A percentile compares a stretch with the other conserved stretches of the same genome.
These are phyloP conservation scores for Acyrthosiphon pisum DNA, from an alignment of 1,140 invertebrate genomes.

Conservation along the genomic window DNA sequence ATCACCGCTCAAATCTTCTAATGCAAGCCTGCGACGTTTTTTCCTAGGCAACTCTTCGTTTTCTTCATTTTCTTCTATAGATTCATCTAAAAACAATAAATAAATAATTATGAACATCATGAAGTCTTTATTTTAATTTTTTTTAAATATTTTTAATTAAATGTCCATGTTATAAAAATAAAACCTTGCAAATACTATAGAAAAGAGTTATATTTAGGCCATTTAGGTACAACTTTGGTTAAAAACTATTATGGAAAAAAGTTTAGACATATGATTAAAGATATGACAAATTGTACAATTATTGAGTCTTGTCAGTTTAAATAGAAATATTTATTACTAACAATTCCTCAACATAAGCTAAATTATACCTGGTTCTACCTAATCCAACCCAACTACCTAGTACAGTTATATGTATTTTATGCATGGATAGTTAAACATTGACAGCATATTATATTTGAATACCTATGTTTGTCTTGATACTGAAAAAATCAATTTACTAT, in stretches of 20 bases:
- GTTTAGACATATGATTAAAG: not conserved
- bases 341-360: too few relatives aligned
- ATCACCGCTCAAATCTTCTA: slow-evolving; percentile 47
- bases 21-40: slow-evolving; percentile 34
- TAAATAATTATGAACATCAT: not conserved
- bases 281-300: not conserved
- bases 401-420: too few relatives aligned
- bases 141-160: not conserved
- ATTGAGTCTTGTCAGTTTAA: not conserved
- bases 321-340: too few relatives aligned
- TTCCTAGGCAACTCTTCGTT: slow-evolving; percentile 27
- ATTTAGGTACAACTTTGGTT: not conserved
- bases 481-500: too few relatives aligned
- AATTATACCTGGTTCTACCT: too few relatives aligned
- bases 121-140: too few relatives aligned
- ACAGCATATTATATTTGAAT: too few relatives aligned
- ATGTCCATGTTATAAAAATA: not conserved
- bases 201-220: not conserved
- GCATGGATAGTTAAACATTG: too few relatives aligned
- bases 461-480: too few relatives aligned
- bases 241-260: not conserved
- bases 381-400: too few relatives aligned
- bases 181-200: not conserved
- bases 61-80: slow-evolving; percentile 47
- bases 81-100: slow-evolving; percentile 40